Evolutionary conservation across 2,113 vertebrate species (phyloP).

Genomic region (Eulemur macaco): DNA sequence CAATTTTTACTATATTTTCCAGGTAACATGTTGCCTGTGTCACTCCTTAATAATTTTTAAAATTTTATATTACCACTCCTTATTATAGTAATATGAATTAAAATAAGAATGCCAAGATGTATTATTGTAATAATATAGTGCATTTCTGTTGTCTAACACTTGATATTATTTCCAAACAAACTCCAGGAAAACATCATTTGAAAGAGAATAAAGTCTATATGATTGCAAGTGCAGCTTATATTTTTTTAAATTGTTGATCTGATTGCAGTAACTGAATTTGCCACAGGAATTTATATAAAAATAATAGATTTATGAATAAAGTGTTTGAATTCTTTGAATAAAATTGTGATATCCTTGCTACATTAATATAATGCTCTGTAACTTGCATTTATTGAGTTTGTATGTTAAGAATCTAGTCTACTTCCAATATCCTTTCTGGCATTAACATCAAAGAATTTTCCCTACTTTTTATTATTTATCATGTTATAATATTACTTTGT

Average conservation of each 20-base stretch:
- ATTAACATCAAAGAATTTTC: neutral
- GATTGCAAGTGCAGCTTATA: neutral
- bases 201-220: neutral
- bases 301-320: neutral
- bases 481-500: neutral
- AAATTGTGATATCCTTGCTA: neutral
- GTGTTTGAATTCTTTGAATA: neutral
- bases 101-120: neutral
- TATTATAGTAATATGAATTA: neutral
- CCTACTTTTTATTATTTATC: neutral
- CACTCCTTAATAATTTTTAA: neutral
- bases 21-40: neutral
- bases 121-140: neutral
- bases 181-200: neutral
- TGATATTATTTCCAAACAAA: slow-evolving; percentile 30
- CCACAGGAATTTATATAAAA: neutral
- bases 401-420: neutral
- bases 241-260: slow-evolving; percentile 30
- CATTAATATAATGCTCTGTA: neutral
- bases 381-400: neutral
- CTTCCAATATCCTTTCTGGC: neutral
- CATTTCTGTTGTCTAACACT: neutral
- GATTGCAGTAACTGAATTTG: neutral
- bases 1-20: neutral
- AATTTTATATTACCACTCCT: neutral